Evolutionary conservation across 37 sponge, comb jelly and placozoan genomes (phyloP).

Genomic region (Halisarca cf. caerulea): DNA sequence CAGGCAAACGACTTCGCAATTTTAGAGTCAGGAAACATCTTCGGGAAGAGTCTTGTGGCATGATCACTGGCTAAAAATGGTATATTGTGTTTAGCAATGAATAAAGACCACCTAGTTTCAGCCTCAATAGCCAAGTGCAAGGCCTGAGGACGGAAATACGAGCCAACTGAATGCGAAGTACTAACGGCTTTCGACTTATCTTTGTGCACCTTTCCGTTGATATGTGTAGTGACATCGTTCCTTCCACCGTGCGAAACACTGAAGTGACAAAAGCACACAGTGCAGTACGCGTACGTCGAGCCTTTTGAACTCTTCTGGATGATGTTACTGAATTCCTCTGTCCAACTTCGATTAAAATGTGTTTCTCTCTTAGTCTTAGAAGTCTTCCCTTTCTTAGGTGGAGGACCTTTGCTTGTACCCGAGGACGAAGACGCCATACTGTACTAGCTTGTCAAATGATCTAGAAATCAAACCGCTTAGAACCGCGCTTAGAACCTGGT

Average conservation of each 20-base stretch:
- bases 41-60: constrained; percentile 40
- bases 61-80: constrained; percentile 51
- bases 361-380: too few species aligned
- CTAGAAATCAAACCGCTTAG: too few species aligned
- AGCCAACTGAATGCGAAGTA: not conserved
- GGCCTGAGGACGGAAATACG: too few species aligned
- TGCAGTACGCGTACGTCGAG: constrained; percentile 13
- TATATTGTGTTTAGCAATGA: constrained; percentile 33
- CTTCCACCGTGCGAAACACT: constrained; percentile 40
- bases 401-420: too few species aligned
- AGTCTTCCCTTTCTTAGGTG: too few species aligned
- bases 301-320: not conserved
- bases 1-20: constrained; percentile 45
- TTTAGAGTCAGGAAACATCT: constrained; percentile 44
- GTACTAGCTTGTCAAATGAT: too few species aligned
- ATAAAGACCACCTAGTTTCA: constrained; percentile 35
- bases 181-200: constrained; percentile 3
- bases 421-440: too few species aligned
- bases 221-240: constrained; percentile 41
- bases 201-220: constrained; percentile 28
- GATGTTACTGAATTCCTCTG: too few species aligned
- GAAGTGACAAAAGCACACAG: constrained; percentile 30
- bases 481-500: too few species aligned
- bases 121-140: too few species aligned
- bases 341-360: too few species aligned